Conservation (phyloP, 2,797 vertebrate species). For the Rhincodon typus region DNA sequence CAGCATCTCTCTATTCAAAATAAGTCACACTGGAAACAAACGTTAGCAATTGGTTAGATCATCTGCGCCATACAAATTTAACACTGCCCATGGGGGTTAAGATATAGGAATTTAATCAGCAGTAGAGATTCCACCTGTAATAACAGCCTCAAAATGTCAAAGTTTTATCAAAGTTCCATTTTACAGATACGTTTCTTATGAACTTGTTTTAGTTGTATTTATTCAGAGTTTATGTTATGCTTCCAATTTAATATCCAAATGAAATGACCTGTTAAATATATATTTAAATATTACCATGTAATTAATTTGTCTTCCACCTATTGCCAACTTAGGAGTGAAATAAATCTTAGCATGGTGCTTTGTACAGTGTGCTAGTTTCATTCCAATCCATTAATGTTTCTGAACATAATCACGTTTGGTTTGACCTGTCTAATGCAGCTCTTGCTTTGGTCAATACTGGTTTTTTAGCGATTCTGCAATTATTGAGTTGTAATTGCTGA, state of each 20-base stretch:
- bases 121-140: neutral
- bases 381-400: neutral
- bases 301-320: neutral
- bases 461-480: neutral
- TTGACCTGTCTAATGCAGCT: neutral
- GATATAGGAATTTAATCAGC: neutral
- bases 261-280: neutral
- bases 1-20: neutral
- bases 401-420: neutral
- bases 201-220: neutral
- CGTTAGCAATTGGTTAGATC: neutral
- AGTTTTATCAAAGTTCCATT: too few species aligned
- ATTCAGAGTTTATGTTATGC: slow-evolving; percentile 13
- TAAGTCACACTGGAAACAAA: neutral
- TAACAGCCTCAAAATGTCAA: neutral
- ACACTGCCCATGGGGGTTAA: neutral
- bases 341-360: neutral
- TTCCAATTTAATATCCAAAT: neutral
- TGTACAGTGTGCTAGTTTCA: neutral
- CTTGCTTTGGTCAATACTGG: neutral
- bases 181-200: neutral
- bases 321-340: neutral
- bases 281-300: neutral
- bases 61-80: neutral
- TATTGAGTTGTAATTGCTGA: neutral